phyloP scores from a whole-genome alignment of 92 coral and sea anemone genomes.

The Galaxea fascicularis region DNA sequence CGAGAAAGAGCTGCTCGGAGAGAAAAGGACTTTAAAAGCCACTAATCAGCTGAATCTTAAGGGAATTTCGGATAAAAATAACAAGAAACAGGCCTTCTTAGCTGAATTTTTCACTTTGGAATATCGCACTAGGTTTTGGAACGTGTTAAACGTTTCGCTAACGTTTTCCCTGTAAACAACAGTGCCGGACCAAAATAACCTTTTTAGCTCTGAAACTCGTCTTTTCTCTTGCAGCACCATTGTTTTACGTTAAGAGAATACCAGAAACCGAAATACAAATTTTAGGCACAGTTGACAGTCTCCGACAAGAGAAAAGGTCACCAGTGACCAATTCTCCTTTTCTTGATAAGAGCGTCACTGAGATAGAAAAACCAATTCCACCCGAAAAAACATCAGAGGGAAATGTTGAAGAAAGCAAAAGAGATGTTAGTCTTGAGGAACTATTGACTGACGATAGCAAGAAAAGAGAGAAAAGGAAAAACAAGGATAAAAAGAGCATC shows the following conservation, averaged over 20 bases:
- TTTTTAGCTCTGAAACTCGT: neutral
- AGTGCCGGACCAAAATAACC: neutral
- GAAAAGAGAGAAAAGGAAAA: slow-evolving; percentile 38
- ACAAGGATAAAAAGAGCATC: slow-evolving; percentile 40
- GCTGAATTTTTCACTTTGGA: no score
- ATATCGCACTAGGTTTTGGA: no score
- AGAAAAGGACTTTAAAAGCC: no score
- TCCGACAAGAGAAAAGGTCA: slow-evolving; percentile 42
- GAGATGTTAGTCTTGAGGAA: slow-evolving; percentile 74
- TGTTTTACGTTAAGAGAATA: slow-evolving; percentile 69
- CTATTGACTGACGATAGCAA: slow-evolving; percentile 53
- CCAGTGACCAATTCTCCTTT: neutral
- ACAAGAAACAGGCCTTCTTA: no score
- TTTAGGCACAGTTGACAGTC: slow-evolving; percentile 63
- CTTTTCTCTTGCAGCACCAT: slow-evolving; percentile 57
- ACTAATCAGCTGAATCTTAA: no score
- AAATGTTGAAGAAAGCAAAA: slow-evolving; percentile 48
- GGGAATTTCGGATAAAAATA: no score
- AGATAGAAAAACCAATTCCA: neutral
- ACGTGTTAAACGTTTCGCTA: no score
- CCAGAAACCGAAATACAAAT: slow-evolving; percentile 59
- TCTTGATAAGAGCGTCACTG: neutral
- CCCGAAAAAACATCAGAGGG: neutral
- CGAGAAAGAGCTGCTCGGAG: no score
- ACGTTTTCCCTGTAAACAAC: no score